Conservation (phyloP, 2,797 vertebrate genomes). For the Dryobates pubescens region DNA sequence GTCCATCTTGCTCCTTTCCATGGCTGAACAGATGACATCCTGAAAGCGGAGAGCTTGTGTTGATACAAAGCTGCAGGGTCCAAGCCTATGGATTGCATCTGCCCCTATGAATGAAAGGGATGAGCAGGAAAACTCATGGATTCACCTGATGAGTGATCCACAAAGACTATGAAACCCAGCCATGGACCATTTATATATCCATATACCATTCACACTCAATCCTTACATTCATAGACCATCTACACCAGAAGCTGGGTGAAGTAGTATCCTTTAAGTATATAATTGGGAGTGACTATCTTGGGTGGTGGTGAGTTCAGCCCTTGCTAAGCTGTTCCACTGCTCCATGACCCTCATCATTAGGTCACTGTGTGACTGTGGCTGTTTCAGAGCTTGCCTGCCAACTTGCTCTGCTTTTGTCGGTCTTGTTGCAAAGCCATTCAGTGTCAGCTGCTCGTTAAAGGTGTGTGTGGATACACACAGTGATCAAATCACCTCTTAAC, state of each 20-base stretch:
- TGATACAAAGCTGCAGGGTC: not conserved
- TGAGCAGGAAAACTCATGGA: not conserved
- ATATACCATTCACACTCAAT: no score
- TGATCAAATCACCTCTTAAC: not conserved
- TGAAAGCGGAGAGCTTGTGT: not conserved
- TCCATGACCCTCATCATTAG: not conserved
- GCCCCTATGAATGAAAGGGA: not conserved
- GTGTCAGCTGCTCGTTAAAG: not conserved
- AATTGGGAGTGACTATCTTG: not conserved
- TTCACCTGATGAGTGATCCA: not conserved
- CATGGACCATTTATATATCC: not conserved
- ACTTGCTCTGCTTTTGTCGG: not conserved
- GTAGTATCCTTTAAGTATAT: not conserved
- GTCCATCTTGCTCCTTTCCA: not conserved
- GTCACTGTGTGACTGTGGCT: not conserved
- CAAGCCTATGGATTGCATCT: not conserved
- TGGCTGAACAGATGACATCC: not conserved
- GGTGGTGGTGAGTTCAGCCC: not conserved
- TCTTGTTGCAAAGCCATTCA: not conserved
- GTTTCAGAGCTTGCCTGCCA: not conserved
- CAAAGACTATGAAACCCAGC: not conserved
- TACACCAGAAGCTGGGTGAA: not conserved
- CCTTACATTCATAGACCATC: fast-evolving
- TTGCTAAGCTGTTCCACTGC: not conserved
- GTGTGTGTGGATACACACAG: not conserved